phyloP scores from a whole-genome alignment of 2,797 vertebrate genomes.

The Denticeps clupeoides region DNA sequence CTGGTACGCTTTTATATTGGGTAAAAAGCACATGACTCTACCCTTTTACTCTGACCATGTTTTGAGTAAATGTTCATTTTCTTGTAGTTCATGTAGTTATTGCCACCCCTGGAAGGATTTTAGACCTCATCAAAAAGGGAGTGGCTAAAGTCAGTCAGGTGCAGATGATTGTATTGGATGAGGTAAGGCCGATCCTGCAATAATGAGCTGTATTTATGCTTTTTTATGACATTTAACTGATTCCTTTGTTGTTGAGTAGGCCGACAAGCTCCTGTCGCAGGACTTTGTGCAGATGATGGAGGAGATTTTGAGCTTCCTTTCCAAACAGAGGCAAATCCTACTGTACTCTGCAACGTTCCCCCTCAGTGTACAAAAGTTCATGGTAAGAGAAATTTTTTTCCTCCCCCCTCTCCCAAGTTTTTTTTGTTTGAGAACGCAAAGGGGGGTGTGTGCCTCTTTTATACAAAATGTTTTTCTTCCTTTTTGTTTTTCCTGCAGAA shows the following conservation, averaged over 20 bases:
- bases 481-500: constrained; percentile 54
- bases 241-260: constrained; percentile 49
- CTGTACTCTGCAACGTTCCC: constrained; percentile 98
- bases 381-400: constrained; percentile 59
- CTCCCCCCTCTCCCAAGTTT: too few species aligned
- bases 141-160: constrained; percentile 95
- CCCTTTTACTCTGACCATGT: neutral
- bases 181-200: constrained; percentile 57
- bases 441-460: neutral
- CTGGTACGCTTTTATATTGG: constrained; percentile 55
- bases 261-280: constrained; percentile 96
- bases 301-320: constrained; percentile 87
- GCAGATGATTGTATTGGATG: constrained; percentile 98
- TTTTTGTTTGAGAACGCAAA: neutral
- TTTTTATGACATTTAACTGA: neutral
- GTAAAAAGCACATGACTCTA: neutral
- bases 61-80: too few species aligned
- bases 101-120: constrained; percentile 93
- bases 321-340: constrained; percentile 96
- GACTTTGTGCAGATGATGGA: constrained; percentile 99
- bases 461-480: neutral
- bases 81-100: constrained; percentile 94
- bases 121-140: constrained; percentile 99
- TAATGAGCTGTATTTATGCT: too few species aligned
- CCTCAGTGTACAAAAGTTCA: constrained; percentile 97